These are phyloP conservation scores for Pampusana beccarii DNA, from an alignment of 2,113 vertebrate genomes.

Conservation along the genomic window DNA sequence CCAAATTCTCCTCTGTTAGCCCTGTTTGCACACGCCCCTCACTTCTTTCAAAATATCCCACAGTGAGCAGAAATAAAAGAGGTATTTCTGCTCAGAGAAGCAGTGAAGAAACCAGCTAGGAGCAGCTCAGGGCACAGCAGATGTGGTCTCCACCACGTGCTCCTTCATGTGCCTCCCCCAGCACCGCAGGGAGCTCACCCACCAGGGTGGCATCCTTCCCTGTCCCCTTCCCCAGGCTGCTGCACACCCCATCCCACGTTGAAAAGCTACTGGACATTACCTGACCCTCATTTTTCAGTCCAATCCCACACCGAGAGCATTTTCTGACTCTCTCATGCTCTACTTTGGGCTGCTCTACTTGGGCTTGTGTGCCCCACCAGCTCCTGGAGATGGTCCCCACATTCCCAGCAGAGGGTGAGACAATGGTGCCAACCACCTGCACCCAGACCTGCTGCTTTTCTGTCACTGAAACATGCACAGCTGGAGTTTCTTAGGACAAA, in stretches of 20 bases:
- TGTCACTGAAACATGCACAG: background rate
- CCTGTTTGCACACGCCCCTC: background rate
- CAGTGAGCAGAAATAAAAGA: background rate
- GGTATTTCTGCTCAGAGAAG: background rate
- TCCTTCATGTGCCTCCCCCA: background rate
- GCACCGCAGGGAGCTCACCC: background rate
- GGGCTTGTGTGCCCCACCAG: background rate
- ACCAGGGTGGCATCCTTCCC: background rate
- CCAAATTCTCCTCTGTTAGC: background rate
- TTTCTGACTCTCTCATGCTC: background rate
- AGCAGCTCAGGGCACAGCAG: background rate
- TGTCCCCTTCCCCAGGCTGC: background rate
- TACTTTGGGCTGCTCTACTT: background rate
- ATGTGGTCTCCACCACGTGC: fast-evolving
- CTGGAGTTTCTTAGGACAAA: background rate
- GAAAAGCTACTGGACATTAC: background rate
- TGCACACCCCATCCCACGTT: background rate
- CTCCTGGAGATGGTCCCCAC: background rate
- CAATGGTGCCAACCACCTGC: fast-evolving
- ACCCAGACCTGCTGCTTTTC: background rate
- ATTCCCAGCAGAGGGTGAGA: background rate
- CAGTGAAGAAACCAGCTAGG: background rate
- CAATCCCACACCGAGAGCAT: background rate
- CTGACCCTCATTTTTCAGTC: background rate
- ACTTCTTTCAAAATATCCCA: background rate